These are phyloP conservation scores for Coracias cyanogaster DNA, from an alignment of 2,797 vertebrate genomes.

Conservation along the genomic window DNA sequence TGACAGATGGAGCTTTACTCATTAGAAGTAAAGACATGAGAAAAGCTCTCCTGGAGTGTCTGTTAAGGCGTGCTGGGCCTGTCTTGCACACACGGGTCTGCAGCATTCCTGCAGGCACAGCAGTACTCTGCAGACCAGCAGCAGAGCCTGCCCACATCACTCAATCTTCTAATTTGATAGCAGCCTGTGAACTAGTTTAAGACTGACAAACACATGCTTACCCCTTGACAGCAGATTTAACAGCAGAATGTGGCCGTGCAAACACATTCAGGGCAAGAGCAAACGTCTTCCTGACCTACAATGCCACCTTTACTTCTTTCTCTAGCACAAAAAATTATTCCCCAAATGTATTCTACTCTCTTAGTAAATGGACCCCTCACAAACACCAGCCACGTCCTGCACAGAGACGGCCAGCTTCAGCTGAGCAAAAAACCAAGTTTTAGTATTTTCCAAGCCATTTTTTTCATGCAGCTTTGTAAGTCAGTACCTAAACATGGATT, in stretches of 20 bases:
- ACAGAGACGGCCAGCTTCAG: not conserved
- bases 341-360: not conserved
- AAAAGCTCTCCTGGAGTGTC: not conserved
- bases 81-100: accelerated
- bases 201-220: not conserved
- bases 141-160: not conserved
- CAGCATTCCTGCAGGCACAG: not conserved
- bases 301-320: not conserved
- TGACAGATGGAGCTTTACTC: not conserved
- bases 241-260: not conserved
- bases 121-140: not conserved
- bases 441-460: not conserved
- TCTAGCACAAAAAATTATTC: not conserved
- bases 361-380: not conserved
- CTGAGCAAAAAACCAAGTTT: not conserved
- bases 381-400: not conserved
- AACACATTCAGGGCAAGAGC: not conserved
- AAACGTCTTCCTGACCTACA: not conserved
- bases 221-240: not conserved
- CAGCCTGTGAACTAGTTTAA: not conserved
- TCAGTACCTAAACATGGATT: too few species aligned
- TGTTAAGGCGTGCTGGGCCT: not conserved
- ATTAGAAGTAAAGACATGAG: not conserved
- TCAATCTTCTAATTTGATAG: not conserved
- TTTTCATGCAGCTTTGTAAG: not conserved